These are phyloP conservation scores for Tautogolabrus adspersus DNA, from an alignment of 2,113 vertebrate species.

Conservation along the genomic window DNA sequence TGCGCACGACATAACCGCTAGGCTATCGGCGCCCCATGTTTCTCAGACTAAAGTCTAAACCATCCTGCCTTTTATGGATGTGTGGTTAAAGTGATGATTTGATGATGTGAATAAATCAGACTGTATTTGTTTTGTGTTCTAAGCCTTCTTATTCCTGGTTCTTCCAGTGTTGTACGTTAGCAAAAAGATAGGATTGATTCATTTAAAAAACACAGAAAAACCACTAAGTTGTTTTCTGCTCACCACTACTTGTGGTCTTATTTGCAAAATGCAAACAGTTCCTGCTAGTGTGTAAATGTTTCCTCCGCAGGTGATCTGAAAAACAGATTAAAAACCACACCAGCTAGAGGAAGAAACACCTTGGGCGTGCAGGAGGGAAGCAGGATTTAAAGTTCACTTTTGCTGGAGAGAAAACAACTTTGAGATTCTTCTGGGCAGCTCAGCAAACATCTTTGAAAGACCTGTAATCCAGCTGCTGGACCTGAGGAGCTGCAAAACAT, in stretches of 20 bases:
- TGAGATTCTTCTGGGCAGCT: conserved; percentile 39
- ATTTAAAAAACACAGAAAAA: conserved; percentile 10
- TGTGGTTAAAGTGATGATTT: conserved; percentile 3
- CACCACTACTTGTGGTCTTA: conserved; percentile 6
- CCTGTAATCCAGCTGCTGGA: conserved; percentile 22
- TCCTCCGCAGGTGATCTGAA: conserved; percentile 20
- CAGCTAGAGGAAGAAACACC: conserved; percentile 22
- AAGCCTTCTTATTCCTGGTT: conserved; percentile 22
- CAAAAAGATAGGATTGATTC: conserved; percentile 27
- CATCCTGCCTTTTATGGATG: background rate
- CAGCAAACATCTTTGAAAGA: conserved; percentile 24
- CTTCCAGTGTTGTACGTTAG: conserved; percentile 18
- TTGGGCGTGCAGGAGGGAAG: conserved; percentile 5
- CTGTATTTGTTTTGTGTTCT: conserved; percentile 7
- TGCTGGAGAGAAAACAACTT: conserved; percentile 37
- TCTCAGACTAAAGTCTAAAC: background rate
- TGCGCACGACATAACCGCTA: no score
- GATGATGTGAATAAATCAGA: conserved; percentile 12
- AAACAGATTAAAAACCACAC: conserved; percentile 29
- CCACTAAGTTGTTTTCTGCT: conserved; percentile 21
- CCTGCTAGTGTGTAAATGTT: conserved; percentile 17
- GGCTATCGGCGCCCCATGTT: no score
- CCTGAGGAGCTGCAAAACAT: conserved; percentile 16
- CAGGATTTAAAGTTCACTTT: conserved; percentile 13
- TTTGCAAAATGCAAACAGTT: conserved; percentile 29